Evolutionary conservation across 2,797 vertebrate genomes (phyloP), one percentile per base, ranked within the genome.

Genomic region (Acrossocheilus fasciatus): DNA sequence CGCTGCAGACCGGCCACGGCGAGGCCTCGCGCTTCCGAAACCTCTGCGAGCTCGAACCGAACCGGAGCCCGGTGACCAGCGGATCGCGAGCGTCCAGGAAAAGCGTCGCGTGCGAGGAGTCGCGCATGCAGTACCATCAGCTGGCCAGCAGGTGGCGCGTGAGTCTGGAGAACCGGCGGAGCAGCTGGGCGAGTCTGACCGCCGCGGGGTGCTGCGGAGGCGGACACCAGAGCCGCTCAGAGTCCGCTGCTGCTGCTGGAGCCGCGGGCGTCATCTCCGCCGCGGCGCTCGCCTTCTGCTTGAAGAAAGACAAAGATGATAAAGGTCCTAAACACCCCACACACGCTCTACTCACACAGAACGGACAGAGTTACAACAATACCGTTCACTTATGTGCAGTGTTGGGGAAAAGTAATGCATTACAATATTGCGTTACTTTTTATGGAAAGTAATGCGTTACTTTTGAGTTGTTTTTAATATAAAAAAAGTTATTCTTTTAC

Each of bases 101-200:
- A 20, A 91, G 93, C 3, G 93, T 95, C 90, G 82, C 94, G 74
- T 80, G 88, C 1, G 94, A 95, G 57, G 93, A 94, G 26, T 76
- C 83, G 7, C 72, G 81, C 17, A 82, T 92, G 92, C 95, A 95
- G 91, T 95, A 95, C 90, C 93, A 94, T 75, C 93, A 95, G 50
- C 91, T 96, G 70, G 91, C 94, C 94, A 92, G 92, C 74, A 94
- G 95, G 79, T 96, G 96, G 96, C 91, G 95, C 73, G 91, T 92
- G 41, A 94, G 81, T 80, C 92, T 95, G 74, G 92, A 95, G 90
- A 94, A 92, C 83, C 93, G 96, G 72, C 93, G 94, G 34, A 93
- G 90, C 86, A 95, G 95, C 1, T 95, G 96, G 95, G 94, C 94
- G 0, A 91, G 93, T n/a, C 72, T 95, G 87, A 91, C 93, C 91